A percentile compares a stretch with the other conserved stretches of the same genome.
Conservation (phyloP, 2,113 vertebrate genomes). For the Lycocorax pyrrhopterus region DNA sequence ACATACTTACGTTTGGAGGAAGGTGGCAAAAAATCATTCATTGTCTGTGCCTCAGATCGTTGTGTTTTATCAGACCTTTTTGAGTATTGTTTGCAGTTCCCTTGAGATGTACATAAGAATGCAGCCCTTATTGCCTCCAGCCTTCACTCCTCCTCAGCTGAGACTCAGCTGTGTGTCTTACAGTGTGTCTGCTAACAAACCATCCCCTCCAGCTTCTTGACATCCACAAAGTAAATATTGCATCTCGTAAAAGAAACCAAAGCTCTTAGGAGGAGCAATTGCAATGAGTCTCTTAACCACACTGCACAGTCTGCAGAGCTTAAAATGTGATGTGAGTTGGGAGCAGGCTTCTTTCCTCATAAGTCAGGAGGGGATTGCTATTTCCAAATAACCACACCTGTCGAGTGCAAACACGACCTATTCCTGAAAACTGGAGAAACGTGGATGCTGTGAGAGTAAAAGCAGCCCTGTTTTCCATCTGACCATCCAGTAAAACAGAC, state of each 20-base stretch:
- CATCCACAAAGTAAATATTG: neutral
- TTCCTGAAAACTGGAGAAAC: neutral
- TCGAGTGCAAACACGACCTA: neutral
- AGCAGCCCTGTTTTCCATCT: neutral
- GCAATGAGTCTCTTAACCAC: neutral
- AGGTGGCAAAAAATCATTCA: neutral
- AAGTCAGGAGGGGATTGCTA: neutral
- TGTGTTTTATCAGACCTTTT: neutral
- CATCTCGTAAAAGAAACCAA: neutral
- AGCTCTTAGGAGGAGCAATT: neutral
- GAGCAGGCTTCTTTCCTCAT: neutral
- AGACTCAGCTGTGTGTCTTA: neutral
- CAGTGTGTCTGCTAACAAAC: neutral
- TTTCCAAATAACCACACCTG: neutral
- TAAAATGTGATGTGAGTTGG: neutral
- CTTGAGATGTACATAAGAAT: neutral
- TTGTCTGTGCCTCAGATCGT: neutral
- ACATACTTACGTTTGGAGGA: neutral
- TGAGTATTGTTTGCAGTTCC: neutral
- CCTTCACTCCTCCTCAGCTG: neutral
- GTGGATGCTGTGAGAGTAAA: neutral
- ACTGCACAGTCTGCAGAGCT: neutral
- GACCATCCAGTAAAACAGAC: neutral
- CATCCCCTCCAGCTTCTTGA: neutral
- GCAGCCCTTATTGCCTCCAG: neutral